Evolutionary conservation across 1,140 invertebrate genomes (phyloP), one percentile per base, ranked within the genome.

Genomic region (Drosophila grimshawi): DNA sequence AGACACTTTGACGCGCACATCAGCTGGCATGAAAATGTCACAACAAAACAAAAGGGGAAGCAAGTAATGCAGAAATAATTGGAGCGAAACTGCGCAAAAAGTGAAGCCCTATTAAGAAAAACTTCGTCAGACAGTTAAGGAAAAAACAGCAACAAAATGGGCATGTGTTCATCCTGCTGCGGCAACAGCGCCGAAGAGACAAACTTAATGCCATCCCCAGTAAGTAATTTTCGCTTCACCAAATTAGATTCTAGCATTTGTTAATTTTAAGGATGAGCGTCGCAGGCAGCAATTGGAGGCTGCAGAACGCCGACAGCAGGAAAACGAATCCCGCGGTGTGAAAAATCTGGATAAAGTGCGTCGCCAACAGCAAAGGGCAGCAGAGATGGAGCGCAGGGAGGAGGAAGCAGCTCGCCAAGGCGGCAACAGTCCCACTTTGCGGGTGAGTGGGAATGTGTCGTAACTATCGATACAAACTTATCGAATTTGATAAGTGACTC

Each of bases 261-360:
- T n/a, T 2, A 19, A 19, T 29, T 71, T 68, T 0, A 33, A 92
- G 91, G 91, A 92, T 65, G 88, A 90, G 37, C 86, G 91, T 6
- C 70, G 91, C 5, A 74, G 62, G 35, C 89, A 91, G 56, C 89
- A 91, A 57, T 46, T 90, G n/a, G 91, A 92, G 19, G 91, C 91
- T 5, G 91, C 91, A 4, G 91, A 92, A 57, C 70, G 72, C 11
- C 78, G 91, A n/a, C 89, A 83, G 1, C 69, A 75, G 32, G 89
- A 92, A 49, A 91, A 86, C 35, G 91, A 92, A 41, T 59, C 68
- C 0, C 70, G 91, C 5, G 91, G 91, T 19, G 85, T 92, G n/a
- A 92, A 83, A 43, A 89, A 92, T 71, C 67, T 81, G 0, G 86
- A 91, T 0, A 90, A 76, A 35, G 80, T 92, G 5, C 76, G 86